Evolutionary conservation across 2,888 invertebrate species (phyloP).

Genomic region (Leptopilina myrica): DNA sequence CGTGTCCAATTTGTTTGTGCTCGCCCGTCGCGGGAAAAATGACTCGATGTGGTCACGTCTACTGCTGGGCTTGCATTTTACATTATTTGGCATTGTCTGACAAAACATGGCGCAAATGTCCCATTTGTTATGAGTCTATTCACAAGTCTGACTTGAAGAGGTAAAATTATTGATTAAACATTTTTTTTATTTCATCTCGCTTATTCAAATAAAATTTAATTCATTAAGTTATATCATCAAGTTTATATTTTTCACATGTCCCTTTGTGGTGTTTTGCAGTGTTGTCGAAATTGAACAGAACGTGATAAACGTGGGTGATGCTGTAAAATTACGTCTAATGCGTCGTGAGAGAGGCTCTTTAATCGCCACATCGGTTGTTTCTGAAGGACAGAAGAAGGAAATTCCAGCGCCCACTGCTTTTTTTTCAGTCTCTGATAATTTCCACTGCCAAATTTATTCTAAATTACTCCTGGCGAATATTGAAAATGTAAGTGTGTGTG

Average conservation of each 20-base stretch:
- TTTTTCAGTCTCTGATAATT: conserved; percentile 77
- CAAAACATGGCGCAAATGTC: conserved; percentile 90
- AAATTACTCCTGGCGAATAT: conserved; percentile 87
- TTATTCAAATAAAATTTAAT: no score
- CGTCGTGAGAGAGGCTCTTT: conserved; percentile 85
- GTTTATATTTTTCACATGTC: background rate
- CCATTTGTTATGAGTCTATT: conserved; percentile 93
- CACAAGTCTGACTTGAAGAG: conserved; percentile 90
- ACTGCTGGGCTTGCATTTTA: conserved; percentile 96
- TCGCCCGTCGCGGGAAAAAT: conserved; percentile 92
- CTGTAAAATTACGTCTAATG: conserved; percentile 90
- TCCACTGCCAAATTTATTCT: conserved; percentile 81
- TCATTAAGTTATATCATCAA: background rate
- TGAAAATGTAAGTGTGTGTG: conserved; percentile 79
- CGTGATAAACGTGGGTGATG: conserved; percentile 81
- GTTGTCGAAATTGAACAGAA: conserved; percentile 80
- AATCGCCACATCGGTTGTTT: conserved; percentile 79
- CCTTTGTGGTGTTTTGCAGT: conserved; percentile 74
- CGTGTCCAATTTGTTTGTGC: conserved; percentile 95
- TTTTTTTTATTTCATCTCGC: no score
- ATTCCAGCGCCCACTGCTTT: conserved; percentile 67
- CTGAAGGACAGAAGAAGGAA: conserved; percentile 62
- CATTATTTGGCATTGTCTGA: conserved; percentile 94
- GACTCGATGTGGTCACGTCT: conserved; percentile 96
- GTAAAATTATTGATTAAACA: conserved; percentile 72